A percentile compares a stretch with the other conserved stretches of the same genome.
phyloP scores from a whole-genome alignment of 2,113 vertebrate species.

The Aegotheles bennettii region DNA sequence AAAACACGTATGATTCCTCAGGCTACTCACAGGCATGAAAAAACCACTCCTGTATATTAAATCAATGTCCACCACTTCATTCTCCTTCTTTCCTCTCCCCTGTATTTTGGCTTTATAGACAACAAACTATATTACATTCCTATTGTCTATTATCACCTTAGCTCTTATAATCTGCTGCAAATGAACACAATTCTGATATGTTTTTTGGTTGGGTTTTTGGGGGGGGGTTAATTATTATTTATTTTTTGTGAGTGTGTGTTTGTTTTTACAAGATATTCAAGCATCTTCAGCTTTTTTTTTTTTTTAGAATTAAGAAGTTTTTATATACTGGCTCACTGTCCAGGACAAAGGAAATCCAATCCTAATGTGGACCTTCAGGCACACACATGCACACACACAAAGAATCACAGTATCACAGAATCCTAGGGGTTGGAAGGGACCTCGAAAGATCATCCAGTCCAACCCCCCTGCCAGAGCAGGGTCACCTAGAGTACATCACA shows the following conservation, averaged over 20 bases:
- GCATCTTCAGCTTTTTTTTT: not conserved
- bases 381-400: not conserved
- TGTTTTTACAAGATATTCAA: not conserved
- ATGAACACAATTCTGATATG: not conserved
- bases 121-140: not conserved
- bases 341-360: not conserved
- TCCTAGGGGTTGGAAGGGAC: too few relatives aligned
- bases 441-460: too few relatives aligned
- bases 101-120: not conserved
- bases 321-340: not conserved
- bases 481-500: too few relatives aligned
- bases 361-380: not conserved
- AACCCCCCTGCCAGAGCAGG: too few relatives aligned
- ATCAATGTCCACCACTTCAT: not conserved
- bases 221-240: too few relatives aligned
- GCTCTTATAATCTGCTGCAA: not conserved
- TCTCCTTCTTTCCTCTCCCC: not conserved
- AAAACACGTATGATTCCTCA: not conserved
- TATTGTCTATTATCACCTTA: not conserved
- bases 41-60: not conserved
- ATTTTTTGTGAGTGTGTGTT: not conserved
- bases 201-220: not conserved
- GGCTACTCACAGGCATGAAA: not conserved
- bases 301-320: not conserved
- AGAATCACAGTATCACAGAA: too few relatives aligned